Conservation (phyloP, 2,888 invertebrate genomes). For the Kryphioiulus occultus region DNA sequence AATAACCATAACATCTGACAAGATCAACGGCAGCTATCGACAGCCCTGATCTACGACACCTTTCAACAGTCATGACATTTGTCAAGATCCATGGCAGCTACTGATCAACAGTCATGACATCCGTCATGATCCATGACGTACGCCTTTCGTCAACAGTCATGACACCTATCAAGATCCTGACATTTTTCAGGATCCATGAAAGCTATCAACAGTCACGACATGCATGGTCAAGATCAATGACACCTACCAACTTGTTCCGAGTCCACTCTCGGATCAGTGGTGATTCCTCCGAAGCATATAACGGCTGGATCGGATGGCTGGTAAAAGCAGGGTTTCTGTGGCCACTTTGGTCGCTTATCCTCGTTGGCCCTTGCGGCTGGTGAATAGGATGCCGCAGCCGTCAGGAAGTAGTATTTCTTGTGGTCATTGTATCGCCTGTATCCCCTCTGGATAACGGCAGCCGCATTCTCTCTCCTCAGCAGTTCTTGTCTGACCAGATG, state of each 20-base stretch:
- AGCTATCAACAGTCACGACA: too few species aligned
- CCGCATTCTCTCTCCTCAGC: background rate
- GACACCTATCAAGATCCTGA: background rate
- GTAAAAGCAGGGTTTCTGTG: background rate
- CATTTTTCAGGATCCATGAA: background rate
- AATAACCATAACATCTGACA: too few species aligned
- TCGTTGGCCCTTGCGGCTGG: background rate
- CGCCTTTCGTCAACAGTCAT: too few species aligned
- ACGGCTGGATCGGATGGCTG: background rate
- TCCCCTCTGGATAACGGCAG: background rate
- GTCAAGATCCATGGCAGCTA: too few species aligned
- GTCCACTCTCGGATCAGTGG: background rate
- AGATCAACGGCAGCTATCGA: too few species aligned
- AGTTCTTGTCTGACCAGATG: background rate
- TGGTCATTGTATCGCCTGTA: background rate
- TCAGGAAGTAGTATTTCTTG: constrained; percentile 28
- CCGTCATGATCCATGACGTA: too few species aligned
- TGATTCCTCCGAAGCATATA: constrained; percentile 36
- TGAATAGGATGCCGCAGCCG: background rate
- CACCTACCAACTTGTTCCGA: background rate
- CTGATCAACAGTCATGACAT: too few species aligned
- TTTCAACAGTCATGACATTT: too few species aligned
- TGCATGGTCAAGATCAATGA: background rate
- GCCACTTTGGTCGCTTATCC: background rate
- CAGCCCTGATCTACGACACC: too few species aligned